Percentiles rank a stretch among this genome's conserved stretches.
Evolutionary conservation across 2,888 invertebrate genomes (phyloP).

Genomic region (Hemaris fuciformis): DNA sequence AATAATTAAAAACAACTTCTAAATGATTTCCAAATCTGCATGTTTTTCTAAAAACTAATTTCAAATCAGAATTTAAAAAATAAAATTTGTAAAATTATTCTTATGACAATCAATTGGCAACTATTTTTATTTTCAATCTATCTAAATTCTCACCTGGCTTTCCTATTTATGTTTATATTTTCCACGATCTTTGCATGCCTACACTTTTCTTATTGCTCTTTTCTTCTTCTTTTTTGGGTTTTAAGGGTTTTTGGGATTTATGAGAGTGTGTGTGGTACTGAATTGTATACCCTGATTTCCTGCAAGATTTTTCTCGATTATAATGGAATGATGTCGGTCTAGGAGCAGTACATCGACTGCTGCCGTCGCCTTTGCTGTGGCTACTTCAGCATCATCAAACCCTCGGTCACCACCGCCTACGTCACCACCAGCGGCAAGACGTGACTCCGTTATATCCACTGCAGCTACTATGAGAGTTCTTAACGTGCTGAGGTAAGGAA

Average conservation of each 20-base stretch:
- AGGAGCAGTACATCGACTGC: constrained; percentile 94
- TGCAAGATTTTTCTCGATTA: background rate
- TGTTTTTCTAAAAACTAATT: background rate
- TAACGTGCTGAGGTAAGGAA: constrained; percentile 86
- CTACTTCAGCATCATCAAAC: constrained; percentile 93
- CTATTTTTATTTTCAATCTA: background rate
- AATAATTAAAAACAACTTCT: background rate
- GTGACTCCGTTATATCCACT: constrained; percentile 91
- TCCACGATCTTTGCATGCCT: constrained; percentile 14
- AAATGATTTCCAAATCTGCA: background rate
- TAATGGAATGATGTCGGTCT: constrained; percentile 32
- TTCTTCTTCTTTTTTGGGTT: background rate
- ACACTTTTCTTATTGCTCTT: constrained; percentile 1
- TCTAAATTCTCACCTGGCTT: background rate
- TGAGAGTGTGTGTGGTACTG: background rate
- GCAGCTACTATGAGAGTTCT: constrained; percentile 97
- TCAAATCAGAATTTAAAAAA: background rate
- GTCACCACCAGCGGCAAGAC: constrained; percentile 73
- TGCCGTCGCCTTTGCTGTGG: constrained; percentile 94
- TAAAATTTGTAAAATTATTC: background rate
- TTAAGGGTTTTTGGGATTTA: background rate
- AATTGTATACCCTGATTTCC: background rate
- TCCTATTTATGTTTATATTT: background rate
- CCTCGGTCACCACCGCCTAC: constrained; percentile 84
- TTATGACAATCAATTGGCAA: background rate